Conservation (phyloP, 1,140 invertebrate species). For the Holotrichia oblita region DNA sequence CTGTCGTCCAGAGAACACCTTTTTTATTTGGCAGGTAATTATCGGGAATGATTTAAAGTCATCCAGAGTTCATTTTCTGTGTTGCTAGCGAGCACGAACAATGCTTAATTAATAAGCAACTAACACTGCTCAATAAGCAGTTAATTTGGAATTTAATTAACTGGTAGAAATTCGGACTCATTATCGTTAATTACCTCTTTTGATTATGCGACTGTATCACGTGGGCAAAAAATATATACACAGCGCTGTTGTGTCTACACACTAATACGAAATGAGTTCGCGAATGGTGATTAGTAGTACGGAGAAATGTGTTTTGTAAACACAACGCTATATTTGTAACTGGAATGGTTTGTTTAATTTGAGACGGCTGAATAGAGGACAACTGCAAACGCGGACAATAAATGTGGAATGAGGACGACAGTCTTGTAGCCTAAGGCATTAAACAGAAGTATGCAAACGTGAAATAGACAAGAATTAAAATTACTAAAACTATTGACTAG, state of each 20-base stretch:
- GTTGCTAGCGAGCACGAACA: not conserved
- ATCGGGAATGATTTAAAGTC: slow-evolving; percentile 9
- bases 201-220: not conserved
- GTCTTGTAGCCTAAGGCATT: too few relatives aligned
- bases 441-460: not conserved
- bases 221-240: not conserved
- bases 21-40: slow-evolving; percentile 3
- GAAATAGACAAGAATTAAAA: too few relatives aligned
- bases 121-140: slow-evolving; percentile 9
- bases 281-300: too few relatives aligned
- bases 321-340: too few relatives aligned
- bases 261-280: too few relatives aligned
- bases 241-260: too few relatives aligned
- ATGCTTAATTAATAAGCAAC: slow-evolving; percentile 13
- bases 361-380: too few relatives aligned
- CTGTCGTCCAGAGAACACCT: not conserved
- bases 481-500: too few relatives aligned
- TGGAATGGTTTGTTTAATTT: too few relatives aligned
- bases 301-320: too few relatives aligned
- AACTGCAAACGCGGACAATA: too few relatives aligned
- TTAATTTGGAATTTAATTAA: slow-evolving; percentile 18
- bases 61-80: not conserved
- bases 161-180: not conserved
- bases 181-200: not conserved
- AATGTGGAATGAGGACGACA: too few relatives aligned